Percentiles rank a stretch among this genome's conserved stretches.
Evolutionary conservation across 2,797 vertebrate species (phyloP).

Genomic region (Myripristis murdjan): DNA sequence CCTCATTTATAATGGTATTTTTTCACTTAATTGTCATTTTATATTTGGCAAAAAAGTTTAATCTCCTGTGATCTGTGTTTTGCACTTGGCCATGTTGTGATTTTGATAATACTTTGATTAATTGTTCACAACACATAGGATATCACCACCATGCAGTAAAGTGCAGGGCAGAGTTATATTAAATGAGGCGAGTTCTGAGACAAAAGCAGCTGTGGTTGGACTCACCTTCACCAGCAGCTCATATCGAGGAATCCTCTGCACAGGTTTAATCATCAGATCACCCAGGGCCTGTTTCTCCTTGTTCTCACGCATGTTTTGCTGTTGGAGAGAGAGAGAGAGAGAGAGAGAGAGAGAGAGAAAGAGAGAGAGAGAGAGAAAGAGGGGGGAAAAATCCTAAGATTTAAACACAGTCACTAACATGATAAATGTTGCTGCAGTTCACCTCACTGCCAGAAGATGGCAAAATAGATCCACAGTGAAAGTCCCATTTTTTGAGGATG

Average conservation of each 20-base stretch:
- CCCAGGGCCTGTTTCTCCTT: constrained; percentile 98
- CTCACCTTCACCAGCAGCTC: constrained; percentile 97
- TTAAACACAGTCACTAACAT: neutral
- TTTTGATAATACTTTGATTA: too few relatives aligned
- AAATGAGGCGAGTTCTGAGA: too few relatives aligned
- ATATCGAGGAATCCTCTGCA: constrained; percentile 97
- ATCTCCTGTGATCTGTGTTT: too few relatives aligned
- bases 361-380: constrained; percentile 12
- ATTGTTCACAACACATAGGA: too few relatives aligned
- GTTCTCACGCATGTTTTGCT: constrained; percentile 99
- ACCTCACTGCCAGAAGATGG: constrained; percentile 55
- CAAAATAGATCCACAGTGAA: constrained; percentile 17
- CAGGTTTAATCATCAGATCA: constrained; percentile 98
- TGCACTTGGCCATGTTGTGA: too few relatives aligned
- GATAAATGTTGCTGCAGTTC: constrained; percentile 25
- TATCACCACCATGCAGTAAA: too few relatives aligned
- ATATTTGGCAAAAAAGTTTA: too few relatives aligned
- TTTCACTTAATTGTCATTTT: too few relatives aligned
- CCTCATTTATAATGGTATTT: too few relatives aligned
- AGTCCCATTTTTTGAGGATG: neutral
- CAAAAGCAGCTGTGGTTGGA: neutral
- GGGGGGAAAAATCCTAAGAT: neutral
- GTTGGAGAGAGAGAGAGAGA: constrained; percentile 29
- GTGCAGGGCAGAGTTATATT: neutral
- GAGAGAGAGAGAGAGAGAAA: neutral